These are phyloP conservation scores for Clarias macrocephalus DNA, from an alignment of 2,113 vertebrate species.

Conservation along the genomic window DNA sequence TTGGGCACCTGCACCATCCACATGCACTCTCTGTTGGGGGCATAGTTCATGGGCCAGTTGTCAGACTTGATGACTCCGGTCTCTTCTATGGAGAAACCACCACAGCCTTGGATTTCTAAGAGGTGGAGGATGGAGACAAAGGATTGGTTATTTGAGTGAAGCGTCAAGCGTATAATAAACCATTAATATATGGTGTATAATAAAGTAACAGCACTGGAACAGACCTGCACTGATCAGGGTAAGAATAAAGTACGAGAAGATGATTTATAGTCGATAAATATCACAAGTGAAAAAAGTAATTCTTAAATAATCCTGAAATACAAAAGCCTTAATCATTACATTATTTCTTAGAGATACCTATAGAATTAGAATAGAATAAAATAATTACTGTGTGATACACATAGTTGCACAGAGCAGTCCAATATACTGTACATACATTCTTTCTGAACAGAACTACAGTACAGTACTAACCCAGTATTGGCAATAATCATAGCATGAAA, in stretches of 20 bases:
- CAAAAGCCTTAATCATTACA: neutral
- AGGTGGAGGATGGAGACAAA: neutral
- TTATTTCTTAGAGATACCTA: neutral
- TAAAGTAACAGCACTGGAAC: neutral
- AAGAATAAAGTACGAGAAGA: neutral
- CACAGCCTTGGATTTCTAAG: conserved; percentile 74
- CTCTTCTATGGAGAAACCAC: conserved; percentile 62
- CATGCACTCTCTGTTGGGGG: conserved; percentile 69
- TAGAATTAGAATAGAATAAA: neutral
- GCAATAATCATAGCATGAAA: neutral
- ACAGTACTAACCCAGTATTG: no score
- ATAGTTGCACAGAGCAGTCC: neutral
- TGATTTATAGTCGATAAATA: neutral
- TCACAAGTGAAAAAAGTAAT: neutral
- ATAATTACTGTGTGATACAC: neutral
- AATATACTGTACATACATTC: neutral
- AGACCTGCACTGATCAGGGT: neutral
- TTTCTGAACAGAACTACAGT: neutral
- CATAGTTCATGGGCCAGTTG: conserved; percentile 75
- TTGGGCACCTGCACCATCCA: conserved; percentile 66
- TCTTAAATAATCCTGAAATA: neutral
- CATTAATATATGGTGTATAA: neutral
- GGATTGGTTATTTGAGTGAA: neutral
- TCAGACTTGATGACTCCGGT: conserved; percentile 71
- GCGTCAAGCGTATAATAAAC: conserved; percentile 9